Conservation (phyloP, 2,888 invertebrate species). For the Anoplius nigerrimus region DNA sequence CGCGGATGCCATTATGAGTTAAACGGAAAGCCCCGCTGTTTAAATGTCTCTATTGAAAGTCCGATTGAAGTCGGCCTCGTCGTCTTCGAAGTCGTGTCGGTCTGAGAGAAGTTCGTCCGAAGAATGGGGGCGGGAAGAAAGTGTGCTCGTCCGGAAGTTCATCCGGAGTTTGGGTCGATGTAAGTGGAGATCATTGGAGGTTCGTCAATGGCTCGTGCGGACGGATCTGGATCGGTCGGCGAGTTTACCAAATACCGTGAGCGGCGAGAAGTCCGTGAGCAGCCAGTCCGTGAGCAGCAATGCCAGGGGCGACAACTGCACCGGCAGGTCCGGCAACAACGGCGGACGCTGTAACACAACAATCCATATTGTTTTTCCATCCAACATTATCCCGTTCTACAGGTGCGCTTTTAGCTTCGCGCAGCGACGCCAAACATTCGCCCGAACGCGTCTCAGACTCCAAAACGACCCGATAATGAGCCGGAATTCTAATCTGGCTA, state of each 20-base stretch:
- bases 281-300: conserved; percentile 14
- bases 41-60: conserved; percentile 15
- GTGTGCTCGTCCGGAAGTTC: conserved; percentile 2
- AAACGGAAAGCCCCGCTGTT: conserved; percentile 4
- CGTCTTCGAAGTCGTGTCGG: too few relatives aligned
- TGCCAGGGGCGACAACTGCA: conserved; percentile 49
- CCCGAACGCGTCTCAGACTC: too few relatives aligned
- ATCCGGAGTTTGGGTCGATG: conserved; percentile 19
- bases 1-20: conserved; percentile 15
- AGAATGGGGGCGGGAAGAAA: conserved; percentile 18
- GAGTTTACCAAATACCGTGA: conserved; percentile 29
- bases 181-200: conserved; percentile 30
- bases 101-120: background rate
- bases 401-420: too few relatives aligned
- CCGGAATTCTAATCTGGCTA: too few relatives aligned
- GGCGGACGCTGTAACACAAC: conserved; percentile 40
- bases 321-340: conserved; percentile 59
- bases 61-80: background rate
- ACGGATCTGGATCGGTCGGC: background rate
- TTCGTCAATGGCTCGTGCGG: conserved; percentile 16
- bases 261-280: conserved; percentile 26
- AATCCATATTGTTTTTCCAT: too few relatives aligned
- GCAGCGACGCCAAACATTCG: too few relatives aligned
- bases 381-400: too few relatives aligned
- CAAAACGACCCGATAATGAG: too few relatives aligned